Evolutionary conservation across 2,888 invertebrate genomes (phyloP).

Genomic region (Mechanitis mazaeus): DNA sequence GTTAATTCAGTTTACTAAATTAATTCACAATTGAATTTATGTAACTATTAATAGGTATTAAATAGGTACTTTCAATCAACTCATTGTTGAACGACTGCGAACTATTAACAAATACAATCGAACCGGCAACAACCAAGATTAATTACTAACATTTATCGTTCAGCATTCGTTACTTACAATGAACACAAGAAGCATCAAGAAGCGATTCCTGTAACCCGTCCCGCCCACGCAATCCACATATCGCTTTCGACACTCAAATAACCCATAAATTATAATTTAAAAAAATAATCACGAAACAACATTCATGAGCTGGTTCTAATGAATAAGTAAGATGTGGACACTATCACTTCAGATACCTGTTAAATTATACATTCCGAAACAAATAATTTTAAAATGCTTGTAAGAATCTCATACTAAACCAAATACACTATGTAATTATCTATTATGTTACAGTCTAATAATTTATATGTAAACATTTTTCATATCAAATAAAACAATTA

Average conservation of each 20-base stretch:
- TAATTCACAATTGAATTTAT: too few relatives aligned
- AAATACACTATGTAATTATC: too few relatives aligned
- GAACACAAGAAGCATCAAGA: conserved; percentile 30
- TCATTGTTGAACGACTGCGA: background rate
- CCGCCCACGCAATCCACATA: conserved; percentile 57
- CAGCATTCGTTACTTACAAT: conserved; percentile 23
- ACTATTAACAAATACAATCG: background rate
- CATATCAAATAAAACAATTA: too few relatives aligned
- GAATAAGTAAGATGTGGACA: conserved; percentile 19
- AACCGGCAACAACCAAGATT: conserved; percentile 13
- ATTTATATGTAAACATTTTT: too few relatives aligned
- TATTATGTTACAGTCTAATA: too few relatives aligned
- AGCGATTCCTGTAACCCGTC: conserved; percentile 40
- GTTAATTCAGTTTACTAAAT: too few relatives aligned
- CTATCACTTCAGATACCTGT: conserved; percentile 11
- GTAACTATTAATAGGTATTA: background rate
- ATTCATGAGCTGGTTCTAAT: conserved; percentile 24
- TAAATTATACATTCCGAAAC: conserved; percentile 14
- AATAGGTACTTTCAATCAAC: background rate
- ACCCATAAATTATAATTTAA: conserved; percentile 72
- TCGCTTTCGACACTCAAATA: conserved; percentile 69
- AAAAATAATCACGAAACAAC: conserved; percentile 51
- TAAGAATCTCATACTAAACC: too few relatives aligned
- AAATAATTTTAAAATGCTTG: too few relatives aligned
- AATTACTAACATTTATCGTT: conserved; percentile 21